Evolutionary conservation across 2,888 invertebrate genomes (phyloP).

Genomic region (Mimachlamys varia): DNA sequence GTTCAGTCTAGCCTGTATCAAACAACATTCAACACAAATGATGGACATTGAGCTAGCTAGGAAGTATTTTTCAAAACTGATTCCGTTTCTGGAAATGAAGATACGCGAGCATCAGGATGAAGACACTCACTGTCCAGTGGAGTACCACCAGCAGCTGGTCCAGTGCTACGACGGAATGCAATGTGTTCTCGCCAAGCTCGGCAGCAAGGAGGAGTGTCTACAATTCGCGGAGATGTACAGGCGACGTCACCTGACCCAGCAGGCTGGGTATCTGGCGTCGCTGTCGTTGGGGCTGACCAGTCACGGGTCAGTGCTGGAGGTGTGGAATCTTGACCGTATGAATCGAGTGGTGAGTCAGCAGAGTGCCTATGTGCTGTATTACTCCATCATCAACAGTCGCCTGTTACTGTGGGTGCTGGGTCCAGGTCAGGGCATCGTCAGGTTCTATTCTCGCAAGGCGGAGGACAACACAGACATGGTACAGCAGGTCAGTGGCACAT

Average conservation of each 20-base stretch:
- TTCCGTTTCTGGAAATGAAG: slow-evolving; percentile 68
- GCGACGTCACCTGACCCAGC: slow-evolving; percentile 64
- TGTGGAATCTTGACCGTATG: slow-evolving; percentile 73
- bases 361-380: slow-evolving; percentile 75
- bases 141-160: slow-evolving; percentile 69
- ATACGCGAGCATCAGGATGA: slow-evolving; percentile 72
- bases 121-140: slow-evolving; percentile 71
- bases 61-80: slow-evolving; percentile 69
- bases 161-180: slow-evolving; percentile 77
- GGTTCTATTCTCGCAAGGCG: slow-evolving; percentile 68
- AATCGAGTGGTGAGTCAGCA: slow-evolving; percentile 71
- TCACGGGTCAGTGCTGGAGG: slow-evolving; percentile 60
- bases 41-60: slow-evolving; percentile 73
- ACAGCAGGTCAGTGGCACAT: slow-evolving; percentile 57
- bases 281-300: slow-evolving; percentile 50
- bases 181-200: slow-evolving; percentile 70
- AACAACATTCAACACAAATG: slow-evolving; percentile 74
- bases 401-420: slow-evolving; percentile 76
- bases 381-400: slow-evolving; percentile 70
- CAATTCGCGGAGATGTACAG: slow-evolving; percentile 75
- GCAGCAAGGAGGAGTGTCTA: slow-evolving; percentile 73
- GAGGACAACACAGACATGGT: slow-evolving; percentile 59
- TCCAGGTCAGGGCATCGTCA: slow-evolving; percentile 72
- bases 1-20: slow-evolving; percentile 75
- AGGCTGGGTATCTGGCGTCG: slow-evolving; percentile 64